A percentile compares a stretch with the other conserved stretches of the same genome.
phyloP scores from a whole-genome alignment of 2,113 vertebrate species.

The Rana temporaria region DNA sequence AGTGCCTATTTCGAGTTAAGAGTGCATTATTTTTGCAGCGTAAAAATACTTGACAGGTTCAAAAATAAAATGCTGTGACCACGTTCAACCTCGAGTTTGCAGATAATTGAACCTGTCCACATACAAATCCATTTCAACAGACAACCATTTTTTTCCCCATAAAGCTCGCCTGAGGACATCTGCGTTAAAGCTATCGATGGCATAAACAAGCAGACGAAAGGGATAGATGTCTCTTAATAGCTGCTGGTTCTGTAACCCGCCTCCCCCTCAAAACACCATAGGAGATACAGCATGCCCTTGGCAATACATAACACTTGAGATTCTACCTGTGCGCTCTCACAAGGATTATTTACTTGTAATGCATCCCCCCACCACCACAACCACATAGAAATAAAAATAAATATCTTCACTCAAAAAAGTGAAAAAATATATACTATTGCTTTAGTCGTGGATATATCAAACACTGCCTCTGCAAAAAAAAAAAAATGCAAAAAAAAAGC shows the following conservation, averaged over 20 bases:
- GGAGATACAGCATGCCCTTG: constrained; percentile 20
- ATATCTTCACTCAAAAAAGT: not conserved
- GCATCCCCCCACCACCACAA: not conserved
- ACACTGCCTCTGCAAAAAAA: not conserved
- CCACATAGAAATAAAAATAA: not conserved
- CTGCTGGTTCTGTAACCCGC: constrained; percentile 18
- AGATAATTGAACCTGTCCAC: constrained; percentile 43
- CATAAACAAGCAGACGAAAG: constrained; percentile 41
- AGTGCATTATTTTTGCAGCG: not conserved
- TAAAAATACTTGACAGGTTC: not conserved
- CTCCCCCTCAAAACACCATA: not conserved
- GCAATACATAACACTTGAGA: constrained; percentile 44
- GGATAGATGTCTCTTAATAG: constrained; percentile 32
- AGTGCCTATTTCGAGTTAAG: not conserved
- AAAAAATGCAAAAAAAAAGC: constrained; percentile 16
- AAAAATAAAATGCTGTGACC: not conserved
- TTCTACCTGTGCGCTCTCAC: not conserved
- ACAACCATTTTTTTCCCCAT: constrained; percentile 15
- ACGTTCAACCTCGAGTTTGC: not conserved
- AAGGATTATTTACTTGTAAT: constrained; percentile 6
- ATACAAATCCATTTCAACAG: constrained; percentile 36
- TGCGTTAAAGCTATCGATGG: constrained; percentile 37
- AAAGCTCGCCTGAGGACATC: constrained; percentile 38
- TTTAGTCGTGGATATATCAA: not conserved
- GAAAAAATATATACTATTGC: not conserved